Conservation (phyloP, 1,140 invertebrate species). For the Heliconius nattereri region DNA sequence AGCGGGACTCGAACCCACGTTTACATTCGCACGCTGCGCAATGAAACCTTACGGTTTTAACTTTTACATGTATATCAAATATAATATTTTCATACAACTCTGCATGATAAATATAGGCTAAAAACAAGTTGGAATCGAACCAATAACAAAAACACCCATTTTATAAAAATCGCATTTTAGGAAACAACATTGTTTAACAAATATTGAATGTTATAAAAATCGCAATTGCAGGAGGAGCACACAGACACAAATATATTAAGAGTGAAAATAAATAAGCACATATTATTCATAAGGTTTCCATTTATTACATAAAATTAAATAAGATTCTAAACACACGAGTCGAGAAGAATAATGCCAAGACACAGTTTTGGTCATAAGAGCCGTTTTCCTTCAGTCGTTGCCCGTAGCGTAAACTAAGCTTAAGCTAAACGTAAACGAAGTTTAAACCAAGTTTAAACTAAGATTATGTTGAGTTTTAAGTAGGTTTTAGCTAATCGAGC, state of each 20-base stretch:
- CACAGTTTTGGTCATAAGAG: slow-evolving; percentile 16
- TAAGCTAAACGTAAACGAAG: not conserved
- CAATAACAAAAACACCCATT: not conserved
- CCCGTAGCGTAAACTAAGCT: not conserved
- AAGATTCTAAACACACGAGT: slow-evolving; percentile 15
- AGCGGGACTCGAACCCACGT: no score
- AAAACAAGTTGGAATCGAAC: not conserved
- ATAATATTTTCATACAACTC: no score
- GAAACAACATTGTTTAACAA: not conserved
- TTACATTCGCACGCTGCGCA: no score
- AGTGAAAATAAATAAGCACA: not conserved
- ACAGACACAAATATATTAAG: not conserved
- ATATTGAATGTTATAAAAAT: not conserved
- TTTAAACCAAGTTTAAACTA: not conserved
- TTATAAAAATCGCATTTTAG: not conserved
- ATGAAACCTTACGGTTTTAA: no score
- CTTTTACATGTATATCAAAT: no score
- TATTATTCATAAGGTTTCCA: slow-evolving; percentile 17
- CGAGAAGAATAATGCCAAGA: slow-evolving; percentile 11
- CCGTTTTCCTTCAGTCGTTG: slow-evolving; percentile 4
- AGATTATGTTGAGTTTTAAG: not conserved
- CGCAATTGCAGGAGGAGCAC: not conserved
- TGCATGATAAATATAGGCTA: no score
- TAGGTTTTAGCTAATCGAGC: not conserved
- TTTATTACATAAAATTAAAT: slow-evolving; percentile 21